These are phyloP conservation scores for Drosophila recens DNA, from an alignment of 2,888 invertebrate genomes.

Conservation along the genomic window DNA sequence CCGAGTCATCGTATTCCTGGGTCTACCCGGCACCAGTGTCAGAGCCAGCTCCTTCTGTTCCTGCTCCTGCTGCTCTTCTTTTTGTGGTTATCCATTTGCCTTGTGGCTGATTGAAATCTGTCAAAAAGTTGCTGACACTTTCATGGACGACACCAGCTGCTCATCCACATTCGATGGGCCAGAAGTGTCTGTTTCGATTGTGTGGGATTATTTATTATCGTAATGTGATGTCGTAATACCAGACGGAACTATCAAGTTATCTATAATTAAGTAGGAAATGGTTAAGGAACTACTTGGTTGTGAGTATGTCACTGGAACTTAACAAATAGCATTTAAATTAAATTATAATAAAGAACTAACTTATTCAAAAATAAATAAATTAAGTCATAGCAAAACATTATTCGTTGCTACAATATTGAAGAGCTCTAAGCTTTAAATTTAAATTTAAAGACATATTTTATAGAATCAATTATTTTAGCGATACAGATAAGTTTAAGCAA, in stretches of 20 bases:
- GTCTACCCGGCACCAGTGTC: background rate
- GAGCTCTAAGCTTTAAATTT: too few relatives aligned
- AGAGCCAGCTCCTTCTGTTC: background rate
- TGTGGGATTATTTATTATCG: constrained; percentile 17
- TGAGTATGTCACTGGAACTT: background rate
- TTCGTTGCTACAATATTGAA: too few relatives aligned
- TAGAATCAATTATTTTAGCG: too few relatives aligned
- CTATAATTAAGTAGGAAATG: constrained; percentile 42
- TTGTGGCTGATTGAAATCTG: constrained; percentile 73
- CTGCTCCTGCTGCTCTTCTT: background rate
- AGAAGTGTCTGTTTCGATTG: background rate
- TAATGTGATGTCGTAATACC: constrained; percentile 32
- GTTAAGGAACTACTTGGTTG: background rate
- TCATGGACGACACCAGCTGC: constrained; percentile 20
- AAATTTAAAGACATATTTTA: too few relatives aligned
- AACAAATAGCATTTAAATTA: background rate
- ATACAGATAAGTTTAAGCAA: too few relatives aligned
- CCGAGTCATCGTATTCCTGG: constrained; percentile 14
- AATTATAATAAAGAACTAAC: background rate
- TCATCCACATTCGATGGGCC: constrained; percentile 2
- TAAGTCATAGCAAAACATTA: too few relatives aligned
- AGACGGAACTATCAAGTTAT: constrained; percentile 16
- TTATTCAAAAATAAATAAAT: too few relatives aligned
- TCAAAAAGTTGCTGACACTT: constrained; percentile 63
- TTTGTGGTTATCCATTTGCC: constrained; percentile 29